Evolutionary conservation across 2,888 invertebrate genomes (phyloP).

Genomic region (Carterocephalus palaemon): DNA sequence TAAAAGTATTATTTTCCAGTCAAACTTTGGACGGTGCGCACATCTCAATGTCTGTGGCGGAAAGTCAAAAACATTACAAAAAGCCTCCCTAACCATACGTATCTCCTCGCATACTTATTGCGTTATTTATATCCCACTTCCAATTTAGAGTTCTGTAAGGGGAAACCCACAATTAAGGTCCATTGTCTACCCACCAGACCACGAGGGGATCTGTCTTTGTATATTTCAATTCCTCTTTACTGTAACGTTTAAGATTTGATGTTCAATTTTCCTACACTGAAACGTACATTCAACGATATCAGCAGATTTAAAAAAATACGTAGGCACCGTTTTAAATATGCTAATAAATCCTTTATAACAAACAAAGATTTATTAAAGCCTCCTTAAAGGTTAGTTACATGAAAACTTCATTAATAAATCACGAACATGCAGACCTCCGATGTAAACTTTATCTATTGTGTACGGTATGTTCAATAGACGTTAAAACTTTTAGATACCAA

Average conservation of each 20-base stretch:
- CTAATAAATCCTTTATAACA: background rate
- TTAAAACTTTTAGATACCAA: too few relatives aligned
- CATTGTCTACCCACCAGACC: conserved; percentile 16
- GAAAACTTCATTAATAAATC: too few relatives aligned
- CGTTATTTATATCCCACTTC: conserved; percentile 21
- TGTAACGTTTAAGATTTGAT: conserved; percentile 9
- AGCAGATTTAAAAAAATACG: conserved; percentile 19
- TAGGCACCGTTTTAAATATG: conserved; percentile 19
- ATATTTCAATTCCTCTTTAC: conserved; percentile 10
- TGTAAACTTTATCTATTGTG: too few relatives aligned
- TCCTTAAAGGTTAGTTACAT: too few relatives aligned
- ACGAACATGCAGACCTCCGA: too few relatives aligned
- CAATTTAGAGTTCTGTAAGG: conserved; percentile 18
- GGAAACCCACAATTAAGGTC: conserved; percentile 19
- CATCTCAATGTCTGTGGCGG: background rate
- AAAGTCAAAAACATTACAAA: background rate
- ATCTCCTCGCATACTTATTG: conserved; percentile 12
- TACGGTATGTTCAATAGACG: too few relatives aligned
- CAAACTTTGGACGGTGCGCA: background rate
- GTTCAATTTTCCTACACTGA: background rate
- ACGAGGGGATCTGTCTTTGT: conserved; percentile 16
- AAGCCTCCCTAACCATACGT: background rate
- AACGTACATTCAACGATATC: conserved; percentile 17
- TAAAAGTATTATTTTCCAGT: too few relatives aligned
- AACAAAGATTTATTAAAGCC: too few relatives aligned